Conservation (phyloP, 2,797 vertebrate genomes). For the Myotis myotis region DNA sequence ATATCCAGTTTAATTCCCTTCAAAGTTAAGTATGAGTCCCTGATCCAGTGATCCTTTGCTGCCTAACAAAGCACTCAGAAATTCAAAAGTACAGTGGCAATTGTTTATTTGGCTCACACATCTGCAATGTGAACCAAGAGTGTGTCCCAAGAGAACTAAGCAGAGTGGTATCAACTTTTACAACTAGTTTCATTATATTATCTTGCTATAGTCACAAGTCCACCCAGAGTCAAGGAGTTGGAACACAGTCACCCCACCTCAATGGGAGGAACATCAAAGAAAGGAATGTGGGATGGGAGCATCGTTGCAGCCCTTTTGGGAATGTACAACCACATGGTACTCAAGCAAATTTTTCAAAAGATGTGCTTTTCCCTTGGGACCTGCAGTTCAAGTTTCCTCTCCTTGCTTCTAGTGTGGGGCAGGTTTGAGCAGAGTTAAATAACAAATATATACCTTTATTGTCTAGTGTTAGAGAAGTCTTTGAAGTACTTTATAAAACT, state of each 20-base stretch:
- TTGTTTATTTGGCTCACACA: not conserved
- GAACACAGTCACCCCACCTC: not conserved
- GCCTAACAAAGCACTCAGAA: not conserved
- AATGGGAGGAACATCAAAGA: not conserved
- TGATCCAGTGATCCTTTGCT: not conserved
- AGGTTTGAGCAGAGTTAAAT: not conserved
- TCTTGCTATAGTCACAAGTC: not conserved
- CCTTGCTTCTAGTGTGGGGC: not conserved
- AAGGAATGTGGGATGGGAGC: not conserved
- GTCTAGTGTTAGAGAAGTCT: not conserved
- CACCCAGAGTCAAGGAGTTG: not conserved
- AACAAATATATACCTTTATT: slow-evolving; percentile 4
- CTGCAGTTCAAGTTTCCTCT: not conserved
- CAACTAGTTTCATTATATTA: not conserved
- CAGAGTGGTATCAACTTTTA: not conserved
- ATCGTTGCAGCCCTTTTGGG: not conserved
- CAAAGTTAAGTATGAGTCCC: not conserved
- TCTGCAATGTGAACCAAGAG: not conserved
- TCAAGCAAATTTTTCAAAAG: not conserved
- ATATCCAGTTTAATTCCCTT: not conserved
- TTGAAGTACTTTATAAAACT: slow-evolving; percentile 34
- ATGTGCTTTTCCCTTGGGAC: not conserved
- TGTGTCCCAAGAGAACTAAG: not conserved
- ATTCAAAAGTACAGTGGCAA: not conserved
- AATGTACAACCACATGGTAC: not conserved